phyloP scores from a whole-genome alignment of 2,888 invertebrate genomes.

The Harmothoe impar region DNA sequence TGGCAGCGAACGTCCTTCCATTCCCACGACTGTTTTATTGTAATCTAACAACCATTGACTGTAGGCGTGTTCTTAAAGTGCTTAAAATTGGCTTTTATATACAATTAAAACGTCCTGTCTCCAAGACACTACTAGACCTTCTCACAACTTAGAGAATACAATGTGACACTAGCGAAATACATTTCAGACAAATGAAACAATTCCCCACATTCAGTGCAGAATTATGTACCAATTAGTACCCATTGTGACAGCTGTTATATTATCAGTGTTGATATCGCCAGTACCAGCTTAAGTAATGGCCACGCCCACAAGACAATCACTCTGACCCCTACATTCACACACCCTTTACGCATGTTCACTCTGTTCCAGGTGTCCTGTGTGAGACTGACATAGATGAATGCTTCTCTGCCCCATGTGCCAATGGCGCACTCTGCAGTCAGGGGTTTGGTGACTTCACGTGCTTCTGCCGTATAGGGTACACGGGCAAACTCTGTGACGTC shows the following conservation, averaged over 20 bases:
- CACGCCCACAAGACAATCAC: too few relatives aligned
- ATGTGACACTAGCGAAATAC: too few relatives aligned
- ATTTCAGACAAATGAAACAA: too few relatives aligned
- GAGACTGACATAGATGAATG: slow-evolving; percentile 63
- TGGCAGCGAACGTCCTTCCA: too few relatives aligned
- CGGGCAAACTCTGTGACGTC: slow-evolving; percentile 57
- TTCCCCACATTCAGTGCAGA: too few relatives aligned
- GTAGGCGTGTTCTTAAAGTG: neutral
- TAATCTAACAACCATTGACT: neutral
- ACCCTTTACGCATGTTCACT: too few relatives aligned
- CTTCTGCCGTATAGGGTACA: slow-evolving; percentile 61
- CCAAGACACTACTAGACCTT: neutral
- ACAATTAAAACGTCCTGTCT: neutral
- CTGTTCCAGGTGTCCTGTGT: slow-evolving; percentile 57
- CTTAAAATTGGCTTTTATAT: neutral
- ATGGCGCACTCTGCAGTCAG: slow-evolving; percentile 53
- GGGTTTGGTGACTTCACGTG: slow-evolving; percentile 58
- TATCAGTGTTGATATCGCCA: too few relatives aligned
- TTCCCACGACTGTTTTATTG: too few relatives aligned
- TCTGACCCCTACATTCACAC: too few relatives aligned
- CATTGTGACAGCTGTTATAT: too few relatives aligned
- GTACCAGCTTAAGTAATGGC: too few relatives aligned
- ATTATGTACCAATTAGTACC: too few relatives aligned
- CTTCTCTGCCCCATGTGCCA: slow-evolving; percentile 62
- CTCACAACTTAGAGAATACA: neutral